phyloP scores from a whole-genome alignment of 2,888 invertebrate species.

The Pseudococcus viburni region DNA sequence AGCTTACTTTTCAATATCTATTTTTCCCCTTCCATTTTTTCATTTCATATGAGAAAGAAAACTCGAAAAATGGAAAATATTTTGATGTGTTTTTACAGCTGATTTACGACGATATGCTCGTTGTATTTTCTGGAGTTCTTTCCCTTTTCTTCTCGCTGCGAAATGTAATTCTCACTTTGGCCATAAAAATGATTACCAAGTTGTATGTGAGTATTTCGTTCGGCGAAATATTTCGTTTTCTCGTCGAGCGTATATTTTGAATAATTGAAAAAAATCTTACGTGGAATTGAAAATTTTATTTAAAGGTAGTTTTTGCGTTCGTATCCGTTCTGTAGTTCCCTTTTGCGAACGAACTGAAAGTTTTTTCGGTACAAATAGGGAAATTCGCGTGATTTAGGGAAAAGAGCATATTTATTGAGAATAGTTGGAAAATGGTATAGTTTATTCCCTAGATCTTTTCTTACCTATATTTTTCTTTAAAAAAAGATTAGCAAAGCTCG shows the following conservation, averaged over 20 bases:
- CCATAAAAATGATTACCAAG: not conserved
- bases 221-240: not conserved
- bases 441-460: no score
- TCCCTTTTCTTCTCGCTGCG: not conserved
- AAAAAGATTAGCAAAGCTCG: no score
- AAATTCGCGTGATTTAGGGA: no score
- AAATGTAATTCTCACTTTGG: not conserved
- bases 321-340: no score
- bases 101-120: not conserved
- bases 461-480: no score
- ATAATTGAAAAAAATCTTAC: slow-evolving; percentile 43
- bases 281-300: not conserved
- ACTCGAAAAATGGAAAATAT: not conserved
- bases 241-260: not conserved
- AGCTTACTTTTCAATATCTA: no score
- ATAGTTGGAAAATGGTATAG: no score
- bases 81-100: not conserved
- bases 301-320: not conserved
- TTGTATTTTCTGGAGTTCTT: not conserved
- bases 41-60: not conserved
- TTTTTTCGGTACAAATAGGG: no score
- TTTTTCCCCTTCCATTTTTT: not conserved
- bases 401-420: no score
- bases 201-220: not conserved
- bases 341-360: no score